Evolutionary conservation across 1,140 invertebrate species (phyloP).

Genomic region (Nixonia krombeini): DNA sequence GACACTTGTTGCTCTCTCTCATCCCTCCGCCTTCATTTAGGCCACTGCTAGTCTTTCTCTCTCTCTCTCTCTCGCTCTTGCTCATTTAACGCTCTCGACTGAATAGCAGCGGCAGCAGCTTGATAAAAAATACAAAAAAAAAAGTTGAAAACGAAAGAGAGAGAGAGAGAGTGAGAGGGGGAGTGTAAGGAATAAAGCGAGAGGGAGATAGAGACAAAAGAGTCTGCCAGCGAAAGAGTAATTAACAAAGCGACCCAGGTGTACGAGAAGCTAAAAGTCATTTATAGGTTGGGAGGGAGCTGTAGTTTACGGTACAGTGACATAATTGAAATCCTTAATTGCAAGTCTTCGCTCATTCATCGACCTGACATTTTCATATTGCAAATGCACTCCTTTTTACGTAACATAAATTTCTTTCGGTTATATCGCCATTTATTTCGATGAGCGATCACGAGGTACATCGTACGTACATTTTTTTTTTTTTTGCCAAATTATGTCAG

Average conservation of each 20-base stretch:
- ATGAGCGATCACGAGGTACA: too few relatives aligned
- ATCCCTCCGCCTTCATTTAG: slow-evolving; percentile 27
- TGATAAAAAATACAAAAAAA: slow-evolving; percentile 28
- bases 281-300: slow-evolving; percentile 52
- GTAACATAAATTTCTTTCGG: too few relatives aligned
- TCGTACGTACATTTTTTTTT: too few relatives aligned
- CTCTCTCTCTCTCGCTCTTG: slow-evolving; percentile 25
- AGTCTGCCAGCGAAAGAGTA: slow-evolving; percentile 46
- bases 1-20: slow-evolving; percentile 66
- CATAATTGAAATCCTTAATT: slow-evolving; percentile 6
- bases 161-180: slow-evolving; percentile 1
- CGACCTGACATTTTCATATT: too few relatives aligned
- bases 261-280: slow-evolving; percentile 52
- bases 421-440: too few relatives aligned
- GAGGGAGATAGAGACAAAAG: slow-evolving; percentile 1
- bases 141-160: slow-evolving; percentile 12
- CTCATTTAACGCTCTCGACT: slow-evolving; percentile 44
- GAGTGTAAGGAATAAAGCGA: slow-evolving; percentile 7
- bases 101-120: slow-evolving; percentile 36
- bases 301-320: neutral
- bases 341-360: neutral
- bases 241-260: slow-evolving; percentile 58
- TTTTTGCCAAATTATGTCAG: too few relatives aligned
- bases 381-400: too few relatives aligned
- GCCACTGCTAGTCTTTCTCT: too few relatives aligned